Conservation (phyloP, 2,888 invertebrate genomes). For the Lasioglossum villosulum region DNA sequence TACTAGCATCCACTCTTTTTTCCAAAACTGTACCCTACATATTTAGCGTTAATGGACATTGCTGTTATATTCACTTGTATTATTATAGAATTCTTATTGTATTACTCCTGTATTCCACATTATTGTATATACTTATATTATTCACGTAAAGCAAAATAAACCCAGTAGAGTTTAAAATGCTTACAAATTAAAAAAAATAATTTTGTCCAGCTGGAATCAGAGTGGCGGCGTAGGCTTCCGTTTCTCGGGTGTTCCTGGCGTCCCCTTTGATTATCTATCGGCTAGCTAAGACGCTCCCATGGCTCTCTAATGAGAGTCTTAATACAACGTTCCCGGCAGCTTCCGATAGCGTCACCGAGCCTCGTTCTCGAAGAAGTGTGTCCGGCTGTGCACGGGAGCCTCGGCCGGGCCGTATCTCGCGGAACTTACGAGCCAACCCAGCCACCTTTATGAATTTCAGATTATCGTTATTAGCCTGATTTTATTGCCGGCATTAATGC, state of each 20-base stretch:
- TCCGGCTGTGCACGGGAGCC: constrained; percentile 18
- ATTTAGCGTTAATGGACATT: no score
- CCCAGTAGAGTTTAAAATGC: no score
- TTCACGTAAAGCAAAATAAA: no score
- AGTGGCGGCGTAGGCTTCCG: constrained; percentile 26
- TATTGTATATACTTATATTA: no score
- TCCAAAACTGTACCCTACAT: no score
- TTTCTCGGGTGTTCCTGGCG: constrained; percentile 40
- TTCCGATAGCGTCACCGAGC: constrained; percentile 39
- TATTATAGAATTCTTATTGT: no score
- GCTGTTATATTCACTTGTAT: no score
- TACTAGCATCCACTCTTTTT: no score
- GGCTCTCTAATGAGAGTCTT: constrained; percentile 49
- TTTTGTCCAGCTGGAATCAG: no score
- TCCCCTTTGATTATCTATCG: constrained; percentile 43
- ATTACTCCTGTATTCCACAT: no score
- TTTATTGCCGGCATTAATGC: constrained; percentile 71
- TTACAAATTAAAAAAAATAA: no score
- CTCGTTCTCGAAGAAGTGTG: neutral
- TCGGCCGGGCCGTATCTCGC: constrained; percentile 51
- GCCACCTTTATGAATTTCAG: constrained; percentile 70
- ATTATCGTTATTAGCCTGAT: constrained; percentile 74
- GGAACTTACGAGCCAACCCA: constrained; percentile 58
- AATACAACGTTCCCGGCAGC: constrained; percentile 39
- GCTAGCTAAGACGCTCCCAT: constrained; percentile 10